These are phyloP conservation scores for Microctenopoma stevenorrisi DNA, from an alignment of 2,797 vertebrate species.

Conservation along the genomic window DNA sequence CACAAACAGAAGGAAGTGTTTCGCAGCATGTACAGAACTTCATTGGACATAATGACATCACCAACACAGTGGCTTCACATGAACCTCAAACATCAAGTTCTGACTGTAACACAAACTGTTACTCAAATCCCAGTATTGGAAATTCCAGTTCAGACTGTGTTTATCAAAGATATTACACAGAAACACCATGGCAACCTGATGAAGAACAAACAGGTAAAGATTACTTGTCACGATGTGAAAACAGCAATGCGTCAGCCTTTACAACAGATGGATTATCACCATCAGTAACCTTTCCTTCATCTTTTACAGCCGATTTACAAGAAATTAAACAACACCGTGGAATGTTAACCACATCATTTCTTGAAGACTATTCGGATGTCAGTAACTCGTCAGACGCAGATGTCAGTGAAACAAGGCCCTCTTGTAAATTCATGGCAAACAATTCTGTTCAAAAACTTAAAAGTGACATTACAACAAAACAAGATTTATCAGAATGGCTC, in stretches of 20 bases:
- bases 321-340: constrained; percentile 70
- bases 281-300: constrained; percentile 56
- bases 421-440: constrained; percentile 67
- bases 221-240: constrained; percentile 57
- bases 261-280: constrained; percentile 50
- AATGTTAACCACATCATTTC: constrained; percentile 62
- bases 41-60: constrained; percentile 68
- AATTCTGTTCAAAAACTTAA: constrained; percentile 47
- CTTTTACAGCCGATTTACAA: constrained; percentile 64
- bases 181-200: constrained; percentile 68
- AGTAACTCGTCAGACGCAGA: constrained; percentile 80
- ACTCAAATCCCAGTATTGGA: constrained; percentile 49
- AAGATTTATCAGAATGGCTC: constrained; percentile 56
- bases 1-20: constrained; percentile 67
- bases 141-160: constrained; percentile 67
- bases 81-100: constrained; percentile 58
- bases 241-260: constrained; percentile 53
- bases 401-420: constrained; percentile 57
- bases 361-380: constrained; percentile 79
- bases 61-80: constrained; percentile 55
- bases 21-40: constrained; percentile 71
- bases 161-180: constrained; percentile 64
- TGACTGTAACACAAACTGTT: constrained; percentile 62
- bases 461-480: constrained; percentile 41
- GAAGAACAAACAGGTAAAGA: constrained; percentile 61